Evolutionary conservation across 2,113 vertebrate genomes (phyloP).

Genomic region (Turdus rufiventris): DNA sequence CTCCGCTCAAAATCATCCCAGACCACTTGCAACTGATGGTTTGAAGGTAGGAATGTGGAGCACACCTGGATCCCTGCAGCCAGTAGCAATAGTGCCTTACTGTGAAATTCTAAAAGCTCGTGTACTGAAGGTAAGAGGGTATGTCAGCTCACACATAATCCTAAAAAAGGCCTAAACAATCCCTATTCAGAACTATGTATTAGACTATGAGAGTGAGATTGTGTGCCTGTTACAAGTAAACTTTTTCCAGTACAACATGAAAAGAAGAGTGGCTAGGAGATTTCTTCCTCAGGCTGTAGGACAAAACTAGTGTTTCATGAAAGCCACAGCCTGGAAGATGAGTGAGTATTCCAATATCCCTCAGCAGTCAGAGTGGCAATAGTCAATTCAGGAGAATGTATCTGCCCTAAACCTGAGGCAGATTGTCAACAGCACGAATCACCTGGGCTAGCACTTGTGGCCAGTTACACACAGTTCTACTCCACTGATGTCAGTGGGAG

Average conservation of each 20-base stretch:
- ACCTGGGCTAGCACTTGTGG: background rate
- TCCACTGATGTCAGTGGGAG: background rate
- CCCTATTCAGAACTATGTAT: background rate
- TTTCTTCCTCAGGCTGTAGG: background rate
- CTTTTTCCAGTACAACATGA: background rate
- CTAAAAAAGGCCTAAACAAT: background rate
- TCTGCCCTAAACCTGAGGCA: background rate
- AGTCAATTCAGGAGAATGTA: rapidly evolving
- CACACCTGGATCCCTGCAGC: background rate
- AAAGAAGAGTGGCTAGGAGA: background rate
- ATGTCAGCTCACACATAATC: background rate
- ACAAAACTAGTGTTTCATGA: background rate
- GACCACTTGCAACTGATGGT: rapidly evolving
- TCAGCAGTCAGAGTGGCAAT: background rate
- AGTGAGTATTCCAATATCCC: background rate
- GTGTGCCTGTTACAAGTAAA: background rate
- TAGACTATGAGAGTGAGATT: background rate
- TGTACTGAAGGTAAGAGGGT: background rate
- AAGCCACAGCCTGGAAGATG: background rate
- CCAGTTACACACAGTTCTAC: background rate
- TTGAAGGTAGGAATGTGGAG: background rate
- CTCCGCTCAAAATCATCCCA: background rate
- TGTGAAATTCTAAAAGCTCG: background rate
- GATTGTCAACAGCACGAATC: background rate
- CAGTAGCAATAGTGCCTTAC: background rate